phyloP scores from a whole-genome alignment of 2,797 vertebrate genomes.

The Meda fulgida region DNA sequence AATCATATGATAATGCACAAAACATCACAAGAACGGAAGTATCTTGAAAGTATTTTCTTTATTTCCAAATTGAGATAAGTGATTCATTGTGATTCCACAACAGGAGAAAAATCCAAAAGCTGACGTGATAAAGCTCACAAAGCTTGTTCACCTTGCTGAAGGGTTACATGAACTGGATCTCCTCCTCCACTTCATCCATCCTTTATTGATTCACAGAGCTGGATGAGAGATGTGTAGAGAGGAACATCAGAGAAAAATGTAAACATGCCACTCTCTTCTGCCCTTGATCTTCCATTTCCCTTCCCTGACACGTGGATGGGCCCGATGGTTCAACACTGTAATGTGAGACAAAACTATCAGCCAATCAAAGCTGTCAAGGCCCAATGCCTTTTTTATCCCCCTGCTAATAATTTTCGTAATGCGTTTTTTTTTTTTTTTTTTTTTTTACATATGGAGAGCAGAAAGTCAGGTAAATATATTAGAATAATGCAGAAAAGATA shows the following conservation, averaged over 20 bases:
- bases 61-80: neutral
- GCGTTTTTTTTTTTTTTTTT: neutral
- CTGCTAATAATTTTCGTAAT: slow-evolving; percentile 6
- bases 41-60: neutral
- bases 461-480: slow-evolving; percentile 10
- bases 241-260: slow-evolving; percentile 78
- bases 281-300: slow-evolving; percentile 73
- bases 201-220: slow-evolving; percentile 74
- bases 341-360: slow-evolving; percentile 52
- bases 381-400: neutral
- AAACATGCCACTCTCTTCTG: slow-evolving; percentile 68
- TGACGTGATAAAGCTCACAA: slow-evolving; percentile 59
- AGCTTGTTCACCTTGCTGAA: slow-evolving; percentile 63
- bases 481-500: slow-evolving; percentile 31
- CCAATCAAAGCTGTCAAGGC: slow-evolving; percentile 41
- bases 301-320: slow-evolving; percentile 58
- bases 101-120: slow-evolving; percentile 58
- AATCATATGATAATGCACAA: neutral
- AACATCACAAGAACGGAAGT: neutral
- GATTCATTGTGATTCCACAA: slow-evolving; percentile 21
- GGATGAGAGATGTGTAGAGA: slow-evolving; percentile 75
- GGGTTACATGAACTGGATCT: slow-evolving; percentile 71
- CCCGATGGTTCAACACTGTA: slow-evolving; percentile 52
- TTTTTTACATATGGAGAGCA: slow-evolving; percentile 28
- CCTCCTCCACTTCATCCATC: slow-evolving; percentile 65